Conservation (phyloP, 2,888 invertebrate species). For the Phortica magna region DNA sequence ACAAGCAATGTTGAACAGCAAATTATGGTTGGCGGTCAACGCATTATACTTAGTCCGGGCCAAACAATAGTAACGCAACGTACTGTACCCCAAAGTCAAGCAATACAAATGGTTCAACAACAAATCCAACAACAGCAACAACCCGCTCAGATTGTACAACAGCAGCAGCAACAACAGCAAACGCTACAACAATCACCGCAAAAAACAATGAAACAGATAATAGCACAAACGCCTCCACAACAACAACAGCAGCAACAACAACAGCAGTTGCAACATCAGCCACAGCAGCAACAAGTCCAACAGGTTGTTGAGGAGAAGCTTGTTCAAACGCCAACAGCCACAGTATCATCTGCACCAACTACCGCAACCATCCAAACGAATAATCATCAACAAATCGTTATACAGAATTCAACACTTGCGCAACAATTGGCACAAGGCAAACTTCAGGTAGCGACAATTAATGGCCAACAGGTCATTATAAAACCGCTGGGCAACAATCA, state of each 20-base stretch:
- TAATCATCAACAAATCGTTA: conserved; percentile 82
- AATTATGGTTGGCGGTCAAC: conserved; percentile 77
- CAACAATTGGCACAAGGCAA: conserved; percentile 91
- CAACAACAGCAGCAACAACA: conserved; percentile 52
- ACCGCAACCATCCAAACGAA: conserved; percentile 45
- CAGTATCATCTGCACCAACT: conserved; percentile 66
- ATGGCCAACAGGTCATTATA: conserved; percentile 91
- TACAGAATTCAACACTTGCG: conserved; percentile 87
- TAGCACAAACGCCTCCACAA: conserved; percentile 59
- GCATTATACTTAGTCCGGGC: conserved; percentile 77
- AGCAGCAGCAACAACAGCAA: conserved; percentile 63
- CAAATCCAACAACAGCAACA: conserved; percentile 59
- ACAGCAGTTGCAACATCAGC: conserved; percentile 55
- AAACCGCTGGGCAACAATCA: conserved; percentile 88
- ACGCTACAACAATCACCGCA: conserved; percentile 58
- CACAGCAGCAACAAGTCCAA: conserved; percentile 48
- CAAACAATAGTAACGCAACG: conserved; percentile 77
- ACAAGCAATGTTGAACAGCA: conserved; percentile 77
- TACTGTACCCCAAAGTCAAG: conserved; percentile 72
- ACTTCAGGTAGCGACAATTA: conserved; percentile 89
- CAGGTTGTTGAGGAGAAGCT: conserved; percentile 58
- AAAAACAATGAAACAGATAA: conserved; percentile 67
- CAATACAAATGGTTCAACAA: conserved; percentile 64
- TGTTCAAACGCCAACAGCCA: conserved; percentile 70
- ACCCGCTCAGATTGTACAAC: conserved; percentile 62